phyloP scores from a whole-genome alignment of 2,113 vertebrate species.

The Heptranchias perlo region DNA sequence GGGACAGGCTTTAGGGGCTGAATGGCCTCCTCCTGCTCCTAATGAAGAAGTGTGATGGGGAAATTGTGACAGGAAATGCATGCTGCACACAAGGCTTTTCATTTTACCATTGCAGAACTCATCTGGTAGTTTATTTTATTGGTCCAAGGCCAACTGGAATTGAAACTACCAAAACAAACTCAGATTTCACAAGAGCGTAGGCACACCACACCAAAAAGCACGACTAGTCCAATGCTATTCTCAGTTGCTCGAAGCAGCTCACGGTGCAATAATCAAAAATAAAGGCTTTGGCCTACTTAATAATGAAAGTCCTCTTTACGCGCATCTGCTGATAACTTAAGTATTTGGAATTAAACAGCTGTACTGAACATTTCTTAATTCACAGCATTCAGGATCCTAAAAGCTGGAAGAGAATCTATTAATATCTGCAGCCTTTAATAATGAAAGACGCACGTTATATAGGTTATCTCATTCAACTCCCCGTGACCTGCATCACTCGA shows the following conservation, averaged over 20 bases:
- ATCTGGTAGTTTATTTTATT: constrained; percentile 10
- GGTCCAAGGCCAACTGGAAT: constrained; percentile 17
- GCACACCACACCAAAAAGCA: constrained; percentile 19
- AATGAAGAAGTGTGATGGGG: background rate
- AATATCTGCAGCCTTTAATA: background rate
- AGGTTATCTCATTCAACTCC: background rate
- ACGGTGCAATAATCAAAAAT: background rate
- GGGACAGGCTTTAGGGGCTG: no score
- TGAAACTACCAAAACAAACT: background rate
- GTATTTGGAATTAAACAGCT: background rate
- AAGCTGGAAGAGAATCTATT: background rate
- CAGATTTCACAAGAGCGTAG: constrained; percentile 20
- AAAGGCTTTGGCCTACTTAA: background rate
- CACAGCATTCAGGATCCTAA: background rate
- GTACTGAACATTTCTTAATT: background rate
- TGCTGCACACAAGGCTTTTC: background rate
- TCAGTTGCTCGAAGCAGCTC: constrained; percentile 28
- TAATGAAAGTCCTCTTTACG: background rate
- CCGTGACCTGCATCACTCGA: background rate
- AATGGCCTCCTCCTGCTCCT: no score
- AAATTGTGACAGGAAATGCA: background rate
- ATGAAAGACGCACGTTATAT: background rate
- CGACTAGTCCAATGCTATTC: background rate
- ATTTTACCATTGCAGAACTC: background rate
- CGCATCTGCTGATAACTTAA: background rate